Base-by-base conservation (phyloP, 92 coral and sea anemone species). In the Diadumene lineata region DNA sequence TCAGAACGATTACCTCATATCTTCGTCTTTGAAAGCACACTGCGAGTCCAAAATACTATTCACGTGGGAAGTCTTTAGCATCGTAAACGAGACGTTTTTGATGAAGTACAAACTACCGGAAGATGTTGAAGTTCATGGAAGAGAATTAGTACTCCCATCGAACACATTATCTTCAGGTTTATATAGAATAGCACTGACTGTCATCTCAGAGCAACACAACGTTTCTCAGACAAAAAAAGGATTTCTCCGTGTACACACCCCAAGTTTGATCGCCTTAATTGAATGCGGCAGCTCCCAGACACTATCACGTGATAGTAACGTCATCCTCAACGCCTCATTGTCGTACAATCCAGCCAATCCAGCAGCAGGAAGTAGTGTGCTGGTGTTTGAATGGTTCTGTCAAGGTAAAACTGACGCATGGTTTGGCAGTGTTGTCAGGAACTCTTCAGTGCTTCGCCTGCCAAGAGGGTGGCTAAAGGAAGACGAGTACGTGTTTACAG, bases 341-440 rank as follows among this genome's bases (percentile, higher is more conserved):
- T 91, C 97, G 30, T 76, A 86, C 43, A 93, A 91, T 66, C 97
- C 97, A 57, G 79, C 82, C 26, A 63, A 81, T 50, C 31, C 72
- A 25, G 58, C 66, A 27, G 50, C 44, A 16, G 70, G 29, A 10
- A 55, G 50, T 48, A 9, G 31, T 0, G 46, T 31, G 18, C 74
- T 93, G 48, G 62, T 31, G 6, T 94, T 84, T 82, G 74, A 86
- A 63, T 94, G 98, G 98, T 74, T 60, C 58, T 92, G 96, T 68
- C 66, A 76, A 43, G 22, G 64, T 16, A 53, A 51, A 7, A 24
- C 50, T 44, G 66, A 75, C 34, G 70, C 89, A 56, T 87, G 98
- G 56, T 79, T 90, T 31, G 32, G 74, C 34, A 65, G 66, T 24
- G 23, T 7, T 48, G 21, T 75, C 43, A 29, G 86, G 24, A 88